These are phyloP conservation scores for Hystrix brachyura DNA, from an alignment of 2,113 vertebrate genomes.

Conservation along the genomic window DNA sequence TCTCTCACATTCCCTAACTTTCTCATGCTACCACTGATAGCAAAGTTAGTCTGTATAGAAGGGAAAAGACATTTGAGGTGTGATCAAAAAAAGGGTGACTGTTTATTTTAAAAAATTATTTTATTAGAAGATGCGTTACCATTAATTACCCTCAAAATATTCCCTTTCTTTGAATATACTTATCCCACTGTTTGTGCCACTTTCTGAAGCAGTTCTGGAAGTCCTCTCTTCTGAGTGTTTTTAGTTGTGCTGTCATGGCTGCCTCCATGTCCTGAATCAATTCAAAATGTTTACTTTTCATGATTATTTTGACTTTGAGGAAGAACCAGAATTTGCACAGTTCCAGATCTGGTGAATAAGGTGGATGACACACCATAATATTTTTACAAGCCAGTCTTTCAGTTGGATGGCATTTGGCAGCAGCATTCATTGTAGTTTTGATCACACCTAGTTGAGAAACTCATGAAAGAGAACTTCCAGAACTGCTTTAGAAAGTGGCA, in stretches of 20 bases:
- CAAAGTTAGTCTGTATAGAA: not conserved
- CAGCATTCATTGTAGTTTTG: not conserved
- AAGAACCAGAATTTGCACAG: not conserved
- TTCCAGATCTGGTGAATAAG: not conserved
- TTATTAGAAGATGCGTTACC: not conserved
- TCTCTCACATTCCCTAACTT: not conserved
- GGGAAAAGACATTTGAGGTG: not conserved
- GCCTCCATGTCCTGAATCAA: not conserved
- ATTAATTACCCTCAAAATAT: not conserved
- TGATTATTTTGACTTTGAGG: not conserved
- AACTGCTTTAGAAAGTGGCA: not conserved
- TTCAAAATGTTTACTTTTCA: not conserved
- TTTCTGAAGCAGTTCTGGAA: not conserved
- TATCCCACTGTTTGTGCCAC: not conserved
- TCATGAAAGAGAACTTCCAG: not conserved
- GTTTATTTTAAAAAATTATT: not conserved
- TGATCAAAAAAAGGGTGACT: not conserved
- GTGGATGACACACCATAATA: rapidly evolving
- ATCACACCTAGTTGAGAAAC: not conserved
- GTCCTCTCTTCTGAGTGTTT: not conserved
- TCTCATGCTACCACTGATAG: not conserved
- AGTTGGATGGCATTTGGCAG: not conserved
- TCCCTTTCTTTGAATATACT: not conserved
- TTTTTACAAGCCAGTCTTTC: not conserved
- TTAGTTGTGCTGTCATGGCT: not conserved